Evolutionary conservation across 2,888 invertebrate species (phyloP).

Genomic region (Ennomos quercinarius): DNA sequence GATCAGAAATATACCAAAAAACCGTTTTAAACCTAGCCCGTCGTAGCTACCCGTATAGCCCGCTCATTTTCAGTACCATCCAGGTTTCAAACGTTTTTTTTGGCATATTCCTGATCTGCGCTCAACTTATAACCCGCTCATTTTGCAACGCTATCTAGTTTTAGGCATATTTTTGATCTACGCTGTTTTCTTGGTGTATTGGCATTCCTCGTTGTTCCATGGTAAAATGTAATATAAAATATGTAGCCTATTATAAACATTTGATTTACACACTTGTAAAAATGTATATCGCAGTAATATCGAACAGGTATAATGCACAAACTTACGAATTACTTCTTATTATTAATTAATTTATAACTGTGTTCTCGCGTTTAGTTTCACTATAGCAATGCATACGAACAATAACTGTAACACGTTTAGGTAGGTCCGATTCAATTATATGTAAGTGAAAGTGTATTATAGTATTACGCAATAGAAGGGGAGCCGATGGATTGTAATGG

Average conservation of each 20-base stretch:
- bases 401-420: slow-evolving; percentile 72
- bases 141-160: too few relatives aligned
- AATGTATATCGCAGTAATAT: slow-evolving; percentile 71
- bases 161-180: too few relatives aligned
- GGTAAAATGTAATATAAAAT: slow-evolving; percentile 75
- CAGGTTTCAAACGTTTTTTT: too few relatives aligned
- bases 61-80: too few relatives aligned
- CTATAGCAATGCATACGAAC: slow-evolving; percentile 72
- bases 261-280: slow-evolving; percentile 70
- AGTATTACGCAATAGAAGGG: slow-evolving; percentile 74
- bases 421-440: slow-evolving; percentile 82
- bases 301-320: slow-evolving; percentile 79
- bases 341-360: slow-evolving; percentile 58
- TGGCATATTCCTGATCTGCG: too few relatives aligned
- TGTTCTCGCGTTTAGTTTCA: slow-evolving; percentile 55
- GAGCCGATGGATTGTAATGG: slow-evolving; percentile 63
- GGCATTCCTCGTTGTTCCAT: too few relatives aligned
- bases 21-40: too few relatives aligned
- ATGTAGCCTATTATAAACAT: slow-evolving; percentile 69
- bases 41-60: too few relatives aligned
- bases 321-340: slow-evolving; percentile 52
- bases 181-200: too few relatives aligned
- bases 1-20: too few relatives aligned
- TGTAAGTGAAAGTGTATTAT: slow-evolving; percentile 79
- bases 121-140: too few relatives aligned